These are phyloP conservation scores for Brienomyrus longianalis DNA, from an alignment of 2,113 vertebrate species.

Conservation along the genomic window DNA sequence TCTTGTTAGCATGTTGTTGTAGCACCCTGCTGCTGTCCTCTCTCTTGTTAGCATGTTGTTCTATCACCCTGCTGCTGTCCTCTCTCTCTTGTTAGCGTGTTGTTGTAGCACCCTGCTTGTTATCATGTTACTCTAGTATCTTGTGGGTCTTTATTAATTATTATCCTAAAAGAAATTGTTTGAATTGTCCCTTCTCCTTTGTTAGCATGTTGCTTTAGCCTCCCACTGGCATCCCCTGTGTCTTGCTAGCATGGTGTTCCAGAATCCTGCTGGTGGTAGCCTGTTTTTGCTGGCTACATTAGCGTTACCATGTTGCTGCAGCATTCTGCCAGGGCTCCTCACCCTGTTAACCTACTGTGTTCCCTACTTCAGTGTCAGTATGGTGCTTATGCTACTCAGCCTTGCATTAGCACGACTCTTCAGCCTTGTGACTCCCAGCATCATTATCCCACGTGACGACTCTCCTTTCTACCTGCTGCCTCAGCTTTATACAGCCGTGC, in stretches of 20 bases:
- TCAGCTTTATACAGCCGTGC: conserved; percentile 80
- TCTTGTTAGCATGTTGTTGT: neutral
- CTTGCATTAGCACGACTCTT: neutral
- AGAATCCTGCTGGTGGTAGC: neutral
- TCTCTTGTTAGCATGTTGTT: neutral
- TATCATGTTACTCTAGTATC: neutral
- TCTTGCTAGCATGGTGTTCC: neutral
- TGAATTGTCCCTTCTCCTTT: neutral
- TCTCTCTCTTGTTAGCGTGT: too few species aligned
- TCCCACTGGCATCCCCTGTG: too few species aligned
- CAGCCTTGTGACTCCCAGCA: neutral
- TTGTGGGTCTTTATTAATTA: neutral
- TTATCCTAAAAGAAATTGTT: too few species aligned
- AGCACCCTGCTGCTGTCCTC: neutral
- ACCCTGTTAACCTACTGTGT: neutral
- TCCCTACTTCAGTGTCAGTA: neutral
- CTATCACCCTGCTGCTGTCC: neutral
- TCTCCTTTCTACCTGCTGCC: neutral
- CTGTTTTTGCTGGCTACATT: neutral
- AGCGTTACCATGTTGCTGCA: neutral
- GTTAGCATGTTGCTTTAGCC: neutral
- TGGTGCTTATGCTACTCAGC: neutral
- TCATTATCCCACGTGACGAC: neutral
- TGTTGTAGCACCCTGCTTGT: neutral
- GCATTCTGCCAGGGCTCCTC: neutral